Conservation (phyloP, 2,113 vertebrate species). For the Phalacrocorax pelagicus region DNA sequence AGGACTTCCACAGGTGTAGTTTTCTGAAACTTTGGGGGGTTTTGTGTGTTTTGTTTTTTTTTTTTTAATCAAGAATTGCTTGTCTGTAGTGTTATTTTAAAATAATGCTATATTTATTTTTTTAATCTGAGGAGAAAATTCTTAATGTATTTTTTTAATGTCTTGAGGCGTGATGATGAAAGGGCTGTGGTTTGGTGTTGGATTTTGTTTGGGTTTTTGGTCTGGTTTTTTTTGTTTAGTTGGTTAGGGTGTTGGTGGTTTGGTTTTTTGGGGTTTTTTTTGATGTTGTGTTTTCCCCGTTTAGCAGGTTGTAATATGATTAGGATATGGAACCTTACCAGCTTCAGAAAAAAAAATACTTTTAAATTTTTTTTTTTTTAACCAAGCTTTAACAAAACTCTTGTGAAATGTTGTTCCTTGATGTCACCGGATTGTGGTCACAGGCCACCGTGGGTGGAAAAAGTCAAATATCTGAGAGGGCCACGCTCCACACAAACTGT, state of each 20-base stretch:
- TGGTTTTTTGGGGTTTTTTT: background rate
- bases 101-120: background rate
- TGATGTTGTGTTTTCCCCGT: background rate
- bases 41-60: background rate
- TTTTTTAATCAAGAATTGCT: background rate
- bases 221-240: background rate
- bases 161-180: background rate
- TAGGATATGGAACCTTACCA: background rate
- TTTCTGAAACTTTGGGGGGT: background rate
- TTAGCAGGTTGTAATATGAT: background rate
- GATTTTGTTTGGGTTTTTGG: background rate
- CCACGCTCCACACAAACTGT: background rate
- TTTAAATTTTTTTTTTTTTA: too few relatives aligned
- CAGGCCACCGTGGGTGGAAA: background rate
- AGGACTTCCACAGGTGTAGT: background rate
- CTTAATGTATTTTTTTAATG: background rate
- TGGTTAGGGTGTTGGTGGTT: background rate
- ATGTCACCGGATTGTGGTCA: background rate
- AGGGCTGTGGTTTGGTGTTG: background rate
- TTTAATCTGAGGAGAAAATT: background rate
- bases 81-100: background rate
- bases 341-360: background rate
- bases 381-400: background rate
- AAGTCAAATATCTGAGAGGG: background rate
- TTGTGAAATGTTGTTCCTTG: background rate